A percentile compares a stretch with the other conserved stretches of the same genome.
phyloP scores from a whole-genome alignment of 2,113 vertebrate genomes.

The Vicugna pacos region DNA sequence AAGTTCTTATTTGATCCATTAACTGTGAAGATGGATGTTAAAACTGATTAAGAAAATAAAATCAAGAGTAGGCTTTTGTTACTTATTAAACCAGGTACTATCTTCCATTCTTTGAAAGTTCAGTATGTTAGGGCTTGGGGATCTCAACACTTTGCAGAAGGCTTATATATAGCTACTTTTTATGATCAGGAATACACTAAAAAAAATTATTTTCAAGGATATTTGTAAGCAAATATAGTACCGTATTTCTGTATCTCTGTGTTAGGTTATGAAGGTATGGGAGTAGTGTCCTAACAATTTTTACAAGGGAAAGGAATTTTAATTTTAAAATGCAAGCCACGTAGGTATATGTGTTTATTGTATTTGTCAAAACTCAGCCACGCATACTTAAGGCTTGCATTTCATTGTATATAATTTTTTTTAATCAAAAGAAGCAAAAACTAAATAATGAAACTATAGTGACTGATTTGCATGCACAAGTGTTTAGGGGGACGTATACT shows the following conservation, averaged over 20 bases:
- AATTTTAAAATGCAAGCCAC: constrained; percentile 42
- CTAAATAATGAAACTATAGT: not conserved
- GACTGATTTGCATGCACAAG: constrained; percentile 1
- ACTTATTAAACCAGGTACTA: constrained; percentile 18
- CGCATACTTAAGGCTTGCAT: constrained; percentile 4
- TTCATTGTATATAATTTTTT: constrained; percentile 55
- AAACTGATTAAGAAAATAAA: constrained; percentile 47
- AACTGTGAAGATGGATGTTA: constrained; percentile 51
- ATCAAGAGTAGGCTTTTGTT: constrained; percentile 26
- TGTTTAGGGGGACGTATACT: not conserved
- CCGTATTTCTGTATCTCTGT: not conserved
- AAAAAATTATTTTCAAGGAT: constrained; percentile 1
- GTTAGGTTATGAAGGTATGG: constrained; percentile 23
- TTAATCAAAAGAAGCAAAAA: constrained; percentile 41
- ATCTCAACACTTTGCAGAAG: constrained; percentile 31
- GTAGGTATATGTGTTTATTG: not conserved
- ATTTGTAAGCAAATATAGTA: constrained; percentile 25
- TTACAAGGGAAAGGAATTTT: constrained; percentile 35
- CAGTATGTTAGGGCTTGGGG: not conserved
- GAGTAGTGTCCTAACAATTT: not conserved
- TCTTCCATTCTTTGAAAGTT: constrained; percentile 14
- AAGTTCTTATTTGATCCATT: constrained; percentile 6
- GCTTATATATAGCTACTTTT: not conserved
- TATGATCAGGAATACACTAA: not conserved
- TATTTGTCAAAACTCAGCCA: constrained; percentile 43